A percentile compares a stretch with the other conserved stretches of the same genome.
Conservation (phyloP, 2,888 invertebrate species). For the Diadegma fenestrale region DNA sequence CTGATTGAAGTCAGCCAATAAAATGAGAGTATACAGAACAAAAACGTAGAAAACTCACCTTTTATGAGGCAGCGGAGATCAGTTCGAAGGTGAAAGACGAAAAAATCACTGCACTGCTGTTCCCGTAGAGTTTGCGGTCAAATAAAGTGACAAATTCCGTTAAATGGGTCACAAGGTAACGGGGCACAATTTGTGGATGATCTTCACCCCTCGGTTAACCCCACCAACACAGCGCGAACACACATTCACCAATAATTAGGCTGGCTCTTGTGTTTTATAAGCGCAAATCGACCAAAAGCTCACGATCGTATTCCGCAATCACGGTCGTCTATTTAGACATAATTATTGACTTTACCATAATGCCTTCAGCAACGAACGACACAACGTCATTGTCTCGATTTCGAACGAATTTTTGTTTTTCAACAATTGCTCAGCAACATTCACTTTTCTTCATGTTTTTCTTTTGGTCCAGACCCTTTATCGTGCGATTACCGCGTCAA, state of each 20-base stretch:
- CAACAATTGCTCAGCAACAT: neutral
- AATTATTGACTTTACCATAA: neutral
- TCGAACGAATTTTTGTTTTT: slow-evolving; percentile 23
- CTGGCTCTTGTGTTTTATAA: slow-evolving; percentile 20
- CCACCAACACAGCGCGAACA: slow-evolving; percentile 11
- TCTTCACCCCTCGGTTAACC: slow-evolving; percentile 30
- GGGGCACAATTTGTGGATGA: slow-evolving; percentile 28
- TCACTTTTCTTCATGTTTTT: neutral
- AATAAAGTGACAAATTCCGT: neutral
- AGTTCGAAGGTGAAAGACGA: neutral
- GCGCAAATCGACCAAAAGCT: slow-evolving; percentile 18
- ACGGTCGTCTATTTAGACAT: neutral
- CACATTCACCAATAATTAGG: slow-evolving; percentile 21
- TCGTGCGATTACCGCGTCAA: too few relatives aligned
- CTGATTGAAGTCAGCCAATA: neutral
- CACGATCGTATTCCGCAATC: neutral
- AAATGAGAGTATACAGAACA: neutral
- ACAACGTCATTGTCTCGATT: slow-evolving; percentile 8
- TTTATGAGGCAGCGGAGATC: neutral
- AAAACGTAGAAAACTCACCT: neutral
- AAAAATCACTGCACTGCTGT: slow-evolving; percentile 20
- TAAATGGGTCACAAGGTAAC: slow-evolving; percentile 15
- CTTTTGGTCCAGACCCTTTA: neutral
- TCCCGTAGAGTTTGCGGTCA: neutral
- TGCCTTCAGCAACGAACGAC: neutral